A percentile compares a stretch with the other conserved stretches of the same genome.
Conservation (phyloP, 2,113 vertebrate genomes). For the Pseudorectes ferrugineus region DNA sequence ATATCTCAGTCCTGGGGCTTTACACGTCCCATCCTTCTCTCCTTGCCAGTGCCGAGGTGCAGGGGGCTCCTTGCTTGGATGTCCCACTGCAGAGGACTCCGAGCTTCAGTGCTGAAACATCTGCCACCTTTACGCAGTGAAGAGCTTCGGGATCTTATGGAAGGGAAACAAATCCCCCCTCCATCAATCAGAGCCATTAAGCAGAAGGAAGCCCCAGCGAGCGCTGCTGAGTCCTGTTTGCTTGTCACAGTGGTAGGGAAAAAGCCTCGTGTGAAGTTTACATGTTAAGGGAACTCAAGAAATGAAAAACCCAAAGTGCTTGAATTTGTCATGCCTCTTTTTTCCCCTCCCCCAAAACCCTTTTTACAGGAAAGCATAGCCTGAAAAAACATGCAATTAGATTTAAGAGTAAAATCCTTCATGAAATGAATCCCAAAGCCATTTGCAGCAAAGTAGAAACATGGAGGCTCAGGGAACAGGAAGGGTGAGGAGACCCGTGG, state of each 20-base stretch:
- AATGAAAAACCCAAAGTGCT: neutral
- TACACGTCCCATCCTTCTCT: rapidly evolving
- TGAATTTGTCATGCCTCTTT: neutral
- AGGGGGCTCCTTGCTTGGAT: neutral
- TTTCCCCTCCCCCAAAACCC: rapidly evolving
- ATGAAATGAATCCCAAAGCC: neutral
- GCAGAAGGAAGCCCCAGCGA: neutral
- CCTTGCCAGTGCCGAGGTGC: rapidly evolving
- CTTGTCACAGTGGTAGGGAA: neutral
- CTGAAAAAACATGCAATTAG: neutral
- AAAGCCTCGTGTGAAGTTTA: neutral
- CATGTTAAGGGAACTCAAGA: neutral
- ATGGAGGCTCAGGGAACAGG: neutral
- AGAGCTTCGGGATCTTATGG: neutral
- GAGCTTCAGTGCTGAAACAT: neutral
- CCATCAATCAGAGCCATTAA: neutral
- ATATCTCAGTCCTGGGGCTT: neutral
- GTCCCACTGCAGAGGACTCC: neutral
- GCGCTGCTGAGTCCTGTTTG: neutral
- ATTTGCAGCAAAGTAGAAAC: neutral
- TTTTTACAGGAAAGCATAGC: neutral
- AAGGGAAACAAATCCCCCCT: neutral
- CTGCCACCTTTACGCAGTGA: neutral
- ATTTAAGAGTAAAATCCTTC: neutral
- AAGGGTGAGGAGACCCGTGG: rapidly evolving